These are phyloP conservation scores for Furcula furcula DNA, from an alignment of 2,888 invertebrate species.

Conservation along the genomic window DNA sequence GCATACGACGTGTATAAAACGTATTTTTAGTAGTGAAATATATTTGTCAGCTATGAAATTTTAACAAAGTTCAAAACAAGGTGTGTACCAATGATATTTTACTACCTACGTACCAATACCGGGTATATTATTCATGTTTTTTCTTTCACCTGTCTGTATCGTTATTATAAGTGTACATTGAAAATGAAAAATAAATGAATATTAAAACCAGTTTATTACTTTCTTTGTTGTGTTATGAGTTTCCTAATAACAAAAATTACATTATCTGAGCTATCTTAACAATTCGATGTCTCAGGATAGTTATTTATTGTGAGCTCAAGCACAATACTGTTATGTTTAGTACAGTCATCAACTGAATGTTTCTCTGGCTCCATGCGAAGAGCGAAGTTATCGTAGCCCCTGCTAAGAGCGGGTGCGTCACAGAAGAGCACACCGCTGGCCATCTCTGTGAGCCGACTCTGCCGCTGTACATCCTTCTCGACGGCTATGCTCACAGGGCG, in stretches of 20 bases:
- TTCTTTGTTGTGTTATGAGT: background rate
- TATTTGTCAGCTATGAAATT: slow-evolving; percentile 26
- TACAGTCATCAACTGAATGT: slow-evolving; percentile 45
- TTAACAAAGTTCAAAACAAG: slow-evolving; percentile 28
- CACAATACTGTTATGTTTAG: slow-evolving; percentile 44
- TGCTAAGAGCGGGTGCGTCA: slow-evolving; percentile 49
- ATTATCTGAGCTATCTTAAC: slow-evolving; percentile 19
- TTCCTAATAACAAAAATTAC: background rate
- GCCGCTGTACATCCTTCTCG: slow-evolving; percentile 70
- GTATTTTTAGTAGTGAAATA: slow-evolving; percentile 30
- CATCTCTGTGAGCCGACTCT: slow-evolving; percentile 70
- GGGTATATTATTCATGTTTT: slow-evolving; percentile 28
- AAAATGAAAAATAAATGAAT: slow-evolving; percentile 45
- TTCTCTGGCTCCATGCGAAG: slow-evolving; percentile 63
- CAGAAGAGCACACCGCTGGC: slow-evolving; percentile 78
- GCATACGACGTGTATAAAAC: slow-evolving; percentile 31
- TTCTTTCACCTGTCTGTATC: slow-evolving; percentile 41
- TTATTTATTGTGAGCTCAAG: slow-evolving; percentile 39
- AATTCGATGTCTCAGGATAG: slow-evolving; percentile 38
- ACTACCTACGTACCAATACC: slow-evolving; percentile 22
- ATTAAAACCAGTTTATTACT: slow-evolving; percentile 18
- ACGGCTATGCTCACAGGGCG: slow-evolving; percentile 64
- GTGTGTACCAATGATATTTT: no score
- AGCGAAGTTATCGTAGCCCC: slow-evolving; percentile 66
- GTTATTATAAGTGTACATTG: slow-evolving; percentile 52